A percentile compares a stretch with the other conserved stretches of the same genome.
phyloP scores from a whole-genome alignment of 2,797 vertebrate genomes.

The Chloroceryle amazona region DNA sequence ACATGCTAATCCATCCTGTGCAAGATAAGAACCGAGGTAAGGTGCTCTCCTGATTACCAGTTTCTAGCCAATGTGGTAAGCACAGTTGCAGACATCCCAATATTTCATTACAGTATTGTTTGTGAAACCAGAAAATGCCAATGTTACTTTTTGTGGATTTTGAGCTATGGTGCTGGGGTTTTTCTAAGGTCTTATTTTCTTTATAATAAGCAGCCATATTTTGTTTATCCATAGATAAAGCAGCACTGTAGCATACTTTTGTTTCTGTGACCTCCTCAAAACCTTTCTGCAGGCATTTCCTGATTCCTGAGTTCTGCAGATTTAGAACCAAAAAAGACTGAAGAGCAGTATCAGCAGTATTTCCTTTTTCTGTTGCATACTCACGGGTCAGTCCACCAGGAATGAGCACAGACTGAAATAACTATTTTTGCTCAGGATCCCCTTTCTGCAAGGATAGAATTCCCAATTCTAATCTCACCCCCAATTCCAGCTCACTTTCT shows the following conservation, averaged over 20 bases:
- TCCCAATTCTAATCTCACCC: neutral
- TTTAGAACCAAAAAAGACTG: neutral
- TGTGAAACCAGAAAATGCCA: neutral
- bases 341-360: neutral
- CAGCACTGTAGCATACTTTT: neutral
- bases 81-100: neutral
- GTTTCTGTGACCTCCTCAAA: slow-evolving; percentile 45
- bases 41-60: slow-evolving; percentile 6
- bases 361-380: neutral
- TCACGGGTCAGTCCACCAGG: neutral
- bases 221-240: slow-evolving; percentile 40
- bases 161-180: neutral
- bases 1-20: neutral
- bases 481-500: neutral
- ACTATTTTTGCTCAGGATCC: neutral
- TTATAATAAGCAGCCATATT: neutral
- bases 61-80: slow-evolving; percentile 35
- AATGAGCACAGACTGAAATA: neutral
- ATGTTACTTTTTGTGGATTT: neutral
- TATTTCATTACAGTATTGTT: neutral
- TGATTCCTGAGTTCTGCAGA: neutral
- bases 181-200: neutral
- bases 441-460: neutral
- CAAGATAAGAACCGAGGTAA: slow-evolving; percentile 23
- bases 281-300: slow-evolving; percentile 54